Evolutionary conservation across 2,113 vertebrate species (phyloP).

Genomic region (Ophthalmolycus amberensis): DNA sequence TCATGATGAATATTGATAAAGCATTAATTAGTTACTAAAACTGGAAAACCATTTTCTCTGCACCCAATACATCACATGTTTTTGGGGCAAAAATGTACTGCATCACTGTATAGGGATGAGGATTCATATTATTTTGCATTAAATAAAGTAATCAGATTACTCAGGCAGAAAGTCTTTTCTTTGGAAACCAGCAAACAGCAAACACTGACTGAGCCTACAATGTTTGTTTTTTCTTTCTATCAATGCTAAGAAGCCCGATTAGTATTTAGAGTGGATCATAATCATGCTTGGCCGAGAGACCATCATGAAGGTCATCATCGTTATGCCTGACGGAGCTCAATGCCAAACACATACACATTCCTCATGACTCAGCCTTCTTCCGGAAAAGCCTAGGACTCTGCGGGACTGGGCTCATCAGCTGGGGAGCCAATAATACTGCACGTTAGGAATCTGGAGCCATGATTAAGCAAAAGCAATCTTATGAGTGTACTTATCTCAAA

Average conservation of each 20-base stretch:
- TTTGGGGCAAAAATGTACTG: conserved; percentile 66
- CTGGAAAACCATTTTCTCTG: conserved; percentile 81
- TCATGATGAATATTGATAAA: conserved; percentile 85
- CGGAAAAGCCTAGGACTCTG: conserved; percentile 28
- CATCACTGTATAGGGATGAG: conserved; percentile 35
- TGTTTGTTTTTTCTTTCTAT: conserved; percentile 32
- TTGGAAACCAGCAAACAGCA: not conserved
- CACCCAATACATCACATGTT: conserved; percentile 77
- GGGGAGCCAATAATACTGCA: conserved; percentile 20
- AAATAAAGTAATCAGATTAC: conserved; percentile 38
- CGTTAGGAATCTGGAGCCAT: conserved; percentile 38
- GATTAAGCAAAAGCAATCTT: conserved; percentile 47
- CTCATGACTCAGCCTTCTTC: conserved; percentile 30
- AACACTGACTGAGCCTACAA: not conserved
- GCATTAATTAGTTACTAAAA: conserved; percentile 86
- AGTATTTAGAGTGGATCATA: conserved; percentile 39
- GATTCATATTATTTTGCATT: conserved; percentile 30
- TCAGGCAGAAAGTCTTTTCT: not conserved
- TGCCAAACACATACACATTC: conserved; percentile 39
- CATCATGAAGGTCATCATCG: conserved; percentile 39
- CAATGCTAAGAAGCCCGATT: conserved; percentile 36
- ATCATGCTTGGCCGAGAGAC: conserved; percentile 34
- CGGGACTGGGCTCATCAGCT: conserved; percentile 42
- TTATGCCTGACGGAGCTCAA: conserved; percentile 25
- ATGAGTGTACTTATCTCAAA: conserved; percentile 51